Base-by-base conservation (phyloP, 2,113 vertebrate species). In the Trematomus loennbergii region DNA sequence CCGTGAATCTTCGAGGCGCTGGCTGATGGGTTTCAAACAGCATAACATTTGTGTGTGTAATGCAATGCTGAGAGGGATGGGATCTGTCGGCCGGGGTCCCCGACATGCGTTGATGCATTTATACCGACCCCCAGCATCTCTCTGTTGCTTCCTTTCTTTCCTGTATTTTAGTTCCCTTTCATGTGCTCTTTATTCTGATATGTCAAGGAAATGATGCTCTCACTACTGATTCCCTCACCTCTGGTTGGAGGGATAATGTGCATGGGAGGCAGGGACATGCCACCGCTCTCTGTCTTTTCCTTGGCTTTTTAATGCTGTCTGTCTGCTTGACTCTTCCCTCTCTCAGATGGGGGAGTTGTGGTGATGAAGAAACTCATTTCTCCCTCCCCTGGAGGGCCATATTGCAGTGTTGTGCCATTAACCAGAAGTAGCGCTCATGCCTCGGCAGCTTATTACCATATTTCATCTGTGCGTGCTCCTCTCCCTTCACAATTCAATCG, bases 361-460 rank as follows among this genome's bases (percentile, higher is more conserved):
- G 72, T 93, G 92, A 93, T 93, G 91, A 90, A 94, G 89, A 92
- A 91, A 74, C 85, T 93, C 91, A 91, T 93, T 90, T 88, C 85
- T 88, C 72, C 87, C 87, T 79, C 81, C 91, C 93, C 91, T 80
- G 89, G 89, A 92, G 92, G 90, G 89, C 92, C 77, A 88, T 86
- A 92, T 89, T 92, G 90, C 91, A 90, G 79, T 87, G 89, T 91
- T 89, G 92, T 91, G 91, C 88, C 93, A 93, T 95, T 95, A 95
- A 91, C 80, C 90, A 87, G 87, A 93, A 92, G 89, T 94, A 90
- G 89, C 52, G 69, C 84, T 90, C 75, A 53, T 85, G 91, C 81
- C 74, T 82, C 89, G 87, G 83, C 84, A 92, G 90, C 92, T 93
- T 90, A 94, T 95, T 94, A 94, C 82, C 93, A 94, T 95, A 93